phyloP scores from a whole-genome alignment of 1,140 invertebrate genomes.

The Dreissena polymorpha region DNA sequence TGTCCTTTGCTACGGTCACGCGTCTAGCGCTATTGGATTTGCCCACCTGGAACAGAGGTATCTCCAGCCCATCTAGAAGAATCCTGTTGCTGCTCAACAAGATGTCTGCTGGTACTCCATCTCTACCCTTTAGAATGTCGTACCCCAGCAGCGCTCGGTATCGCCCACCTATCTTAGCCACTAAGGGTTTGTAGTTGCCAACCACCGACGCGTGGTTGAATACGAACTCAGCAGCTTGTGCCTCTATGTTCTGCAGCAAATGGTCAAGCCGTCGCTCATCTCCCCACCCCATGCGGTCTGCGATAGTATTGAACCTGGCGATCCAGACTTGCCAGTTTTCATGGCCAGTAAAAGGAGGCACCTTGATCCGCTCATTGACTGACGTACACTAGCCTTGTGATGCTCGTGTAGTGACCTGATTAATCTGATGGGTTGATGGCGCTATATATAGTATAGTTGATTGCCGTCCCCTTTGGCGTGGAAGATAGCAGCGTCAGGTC shows the following conservation, averaged over 20 bases:
- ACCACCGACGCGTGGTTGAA: not conserved
- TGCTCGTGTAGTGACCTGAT: no score
- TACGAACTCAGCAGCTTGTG: constrained; percentile 25
- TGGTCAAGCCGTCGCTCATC: constrained; percentile 20
- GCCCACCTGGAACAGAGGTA: constrained; percentile 12
- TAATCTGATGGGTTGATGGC: no score
- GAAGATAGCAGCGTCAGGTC: no score
- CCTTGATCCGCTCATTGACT: not conserved
- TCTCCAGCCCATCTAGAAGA: constrained; percentile 15
- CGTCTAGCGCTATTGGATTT: constrained; percentile 10
- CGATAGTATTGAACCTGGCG: constrained; percentile 23
- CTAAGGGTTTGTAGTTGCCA: not conserved
- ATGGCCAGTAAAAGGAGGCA: constrained; percentile 10
- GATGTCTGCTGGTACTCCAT: constrained; percentile 22
- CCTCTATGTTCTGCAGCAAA: constrained; percentile 12
- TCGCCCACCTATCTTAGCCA: not conserved
- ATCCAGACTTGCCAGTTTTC: constrained; percentile 24
- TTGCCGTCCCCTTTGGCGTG: no score
- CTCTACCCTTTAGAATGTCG: not conserved
- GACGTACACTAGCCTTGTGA: no score
- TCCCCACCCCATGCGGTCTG: not conserved
- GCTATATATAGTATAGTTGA: no score
- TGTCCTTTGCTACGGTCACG: constrained; percentile 21
- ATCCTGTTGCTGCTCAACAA: constrained; percentile 15
- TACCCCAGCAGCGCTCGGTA: constrained; percentile 17